A percentile compares a stretch with the other conserved stretches of the same genome.
phyloP scores from a whole-genome alignment of 37 sponge, comb jelly and placozoan species.

The Ephydatia muelleri region DNA sequence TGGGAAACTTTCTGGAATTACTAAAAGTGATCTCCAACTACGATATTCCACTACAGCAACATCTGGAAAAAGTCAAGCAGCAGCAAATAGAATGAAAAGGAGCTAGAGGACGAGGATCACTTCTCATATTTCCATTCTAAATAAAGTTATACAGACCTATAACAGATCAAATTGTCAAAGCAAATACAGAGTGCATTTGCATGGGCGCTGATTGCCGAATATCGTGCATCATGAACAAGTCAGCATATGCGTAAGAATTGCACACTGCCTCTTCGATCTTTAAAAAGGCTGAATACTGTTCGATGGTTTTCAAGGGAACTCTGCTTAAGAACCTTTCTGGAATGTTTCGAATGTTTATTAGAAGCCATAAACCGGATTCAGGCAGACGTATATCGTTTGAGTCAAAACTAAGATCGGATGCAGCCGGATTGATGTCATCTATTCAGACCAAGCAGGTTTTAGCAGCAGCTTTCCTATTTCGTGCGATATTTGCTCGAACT shows the following conservation, averaged over 20 bases:
- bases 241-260: constrained; percentile 1
- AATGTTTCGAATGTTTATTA: neutral
- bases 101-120: no score
- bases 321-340: neutral
- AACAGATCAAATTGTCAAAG: no score
- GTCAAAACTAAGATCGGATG: constrained; percentile 1
- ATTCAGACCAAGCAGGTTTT: neutral
- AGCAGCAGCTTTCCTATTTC: neutral
- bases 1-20: no score
- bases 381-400: no score
- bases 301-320: constrained; percentile 1
- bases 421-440: neutral
- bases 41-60: no score
- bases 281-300: neutral
- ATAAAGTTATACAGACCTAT: neutral
- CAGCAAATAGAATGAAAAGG: no score
- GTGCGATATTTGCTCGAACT: neutral
- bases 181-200: no score
- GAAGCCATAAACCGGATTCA: neutral
- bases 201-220: no score
- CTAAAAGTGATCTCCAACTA: no score
- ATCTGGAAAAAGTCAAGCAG: no score
- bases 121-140: no score
- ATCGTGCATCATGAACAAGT: no score
- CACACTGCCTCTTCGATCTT: neutral